phyloP scores from a whole-genome alignment of 1,140 invertebrate genomes.

The Scylla paramamosain region DNA sequence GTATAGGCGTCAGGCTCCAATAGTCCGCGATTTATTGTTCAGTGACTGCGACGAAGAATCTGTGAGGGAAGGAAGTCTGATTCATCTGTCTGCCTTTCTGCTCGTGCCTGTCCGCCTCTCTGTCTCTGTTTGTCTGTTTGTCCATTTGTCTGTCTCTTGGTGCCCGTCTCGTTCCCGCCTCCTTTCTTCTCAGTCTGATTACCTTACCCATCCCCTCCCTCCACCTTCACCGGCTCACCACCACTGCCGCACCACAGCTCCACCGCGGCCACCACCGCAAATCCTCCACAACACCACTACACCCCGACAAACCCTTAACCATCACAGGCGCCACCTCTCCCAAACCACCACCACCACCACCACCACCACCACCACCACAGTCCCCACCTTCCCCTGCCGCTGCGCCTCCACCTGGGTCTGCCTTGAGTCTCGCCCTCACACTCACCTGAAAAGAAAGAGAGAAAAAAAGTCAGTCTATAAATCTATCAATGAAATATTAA shows the following conservation, averaged over 20 bases:
- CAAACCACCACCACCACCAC: not conserved
- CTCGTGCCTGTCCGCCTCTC: not conserved
- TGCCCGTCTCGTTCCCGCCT: not conserved
- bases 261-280: not conserved
- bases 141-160: not conserved
- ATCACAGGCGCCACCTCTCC: not conserved
- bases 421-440: slow-evolving; percentile 27
- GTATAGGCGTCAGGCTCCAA: not conserved
- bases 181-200: not conserved
- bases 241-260: too few species aligned
- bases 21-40: slow-evolving; percentile 15
- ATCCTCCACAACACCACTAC: not conserved
- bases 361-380: not conserved
- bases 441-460: slow-evolving; percentile 27
- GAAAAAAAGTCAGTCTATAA: slow-evolving; percentile 2
- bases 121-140: slow-evolving; percentile 21
- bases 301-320: not conserved
- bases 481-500: not conserved
- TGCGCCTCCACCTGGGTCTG: not conserved
- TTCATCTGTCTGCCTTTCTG: not conserved
- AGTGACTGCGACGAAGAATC: not conserved
- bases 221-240: not conserved
- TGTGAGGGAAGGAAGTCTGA: not conserved
- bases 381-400: not conserved
- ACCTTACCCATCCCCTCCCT: not conserved